Conservation (phyloP, 1,140 invertebrate genomes). For the Lordiphosa stackelbergi region DNA sequence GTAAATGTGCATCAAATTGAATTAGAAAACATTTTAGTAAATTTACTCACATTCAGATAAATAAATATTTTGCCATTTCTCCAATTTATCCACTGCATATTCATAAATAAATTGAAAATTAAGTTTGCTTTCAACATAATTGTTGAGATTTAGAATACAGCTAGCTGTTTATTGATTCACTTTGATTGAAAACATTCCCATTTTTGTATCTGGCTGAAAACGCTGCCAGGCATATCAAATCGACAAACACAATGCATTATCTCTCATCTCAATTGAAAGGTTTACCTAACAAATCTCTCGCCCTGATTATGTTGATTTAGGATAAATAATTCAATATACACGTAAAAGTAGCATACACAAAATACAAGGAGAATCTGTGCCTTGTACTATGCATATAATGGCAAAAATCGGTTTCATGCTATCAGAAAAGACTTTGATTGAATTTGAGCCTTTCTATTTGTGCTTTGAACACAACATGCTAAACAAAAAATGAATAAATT, state of each 20-base stretch:
- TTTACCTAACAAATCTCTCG: conserved; percentile 61
- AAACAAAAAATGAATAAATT: conserved; percentile 39
- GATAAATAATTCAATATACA: conserved; percentile 73
- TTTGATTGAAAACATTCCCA: conserved; percentile 48
- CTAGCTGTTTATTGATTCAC: conserved; percentile 42
- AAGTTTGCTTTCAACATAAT: conserved; percentile 6
- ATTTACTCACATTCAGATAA: no score
- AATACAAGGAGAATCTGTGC: conserved; percentile 14
- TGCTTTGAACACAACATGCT: conserved; percentile 34
- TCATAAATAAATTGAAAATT: neutral
- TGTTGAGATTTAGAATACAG: conserved; percentile 1
- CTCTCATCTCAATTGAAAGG: conserved; percentile 56
- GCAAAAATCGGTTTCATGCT: neutral
- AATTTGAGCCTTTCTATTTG: conserved; percentile 51
- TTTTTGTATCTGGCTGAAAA: conserved; percentile 17
- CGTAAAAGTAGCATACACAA: conserved; percentile 28
- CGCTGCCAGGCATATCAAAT: conserved; percentile 32
- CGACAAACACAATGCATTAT: conserved; percentile 15
- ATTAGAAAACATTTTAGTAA: no score
- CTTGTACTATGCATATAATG: conserved; percentile 11
- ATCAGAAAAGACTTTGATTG: conserved; percentile 49
- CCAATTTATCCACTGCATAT: no score
- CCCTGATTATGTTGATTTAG: conserved; percentile 70
- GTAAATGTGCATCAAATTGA: no score
- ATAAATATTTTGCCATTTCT: no score